Conservation (phyloP, 2,888 invertebrate genomes). For the Isoperla grammatica region DNA sequence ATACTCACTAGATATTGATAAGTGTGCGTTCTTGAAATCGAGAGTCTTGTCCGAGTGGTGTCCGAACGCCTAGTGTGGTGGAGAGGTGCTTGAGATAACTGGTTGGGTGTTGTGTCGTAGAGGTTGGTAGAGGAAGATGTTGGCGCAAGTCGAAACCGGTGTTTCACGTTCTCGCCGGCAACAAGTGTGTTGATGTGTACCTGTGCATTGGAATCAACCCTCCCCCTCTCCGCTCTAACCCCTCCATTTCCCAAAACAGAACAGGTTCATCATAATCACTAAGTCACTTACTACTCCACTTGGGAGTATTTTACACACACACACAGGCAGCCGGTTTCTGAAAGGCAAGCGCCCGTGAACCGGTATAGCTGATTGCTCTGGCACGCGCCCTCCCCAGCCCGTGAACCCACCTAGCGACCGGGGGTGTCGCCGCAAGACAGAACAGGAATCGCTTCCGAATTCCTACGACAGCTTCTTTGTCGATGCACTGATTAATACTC, state of each 20-base stretch:
- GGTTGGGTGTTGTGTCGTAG: slow-evolving; percentile 6
- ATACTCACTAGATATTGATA: neutral
- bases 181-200: slow-evolving; percentile 7
- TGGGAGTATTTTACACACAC: slow-evolving; percentile 20
- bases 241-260: slow-evolving; percentile 24
- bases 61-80: neutral
- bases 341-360: slow-evolving; percentile 7
- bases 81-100: slow-evolving; percentile 1
- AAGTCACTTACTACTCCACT: slow-evolving; percentile 24
- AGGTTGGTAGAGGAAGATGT: neutral
- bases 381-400: slow-evolving; percentile 15
- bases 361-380: slow-evolving; percentile 12
- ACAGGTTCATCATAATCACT: slow-evolving; percentile 30
- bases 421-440: slow-evolving; percentile 7
- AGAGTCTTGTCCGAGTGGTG: slow-evolving; percentile 1
- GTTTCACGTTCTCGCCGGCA: slow-evolving; percentile 37
- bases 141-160: slow-evolving; percentile 14
- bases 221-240: neutral
- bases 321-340: slow-evolving; percentile 12
- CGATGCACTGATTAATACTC: neutral
- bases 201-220: neutral
- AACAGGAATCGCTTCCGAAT: slow-evolving; percentile 5
- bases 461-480: neutral
- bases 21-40: neutral
- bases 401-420: slow-evolving; percentile 5